A percentile compares a stretch with the other conserved stretches of the same genome.
Evolutionary conservation across 2,113 vertebrate species (phyloP).

Genomic region (Pyxicephalus adspersus): DNA sequence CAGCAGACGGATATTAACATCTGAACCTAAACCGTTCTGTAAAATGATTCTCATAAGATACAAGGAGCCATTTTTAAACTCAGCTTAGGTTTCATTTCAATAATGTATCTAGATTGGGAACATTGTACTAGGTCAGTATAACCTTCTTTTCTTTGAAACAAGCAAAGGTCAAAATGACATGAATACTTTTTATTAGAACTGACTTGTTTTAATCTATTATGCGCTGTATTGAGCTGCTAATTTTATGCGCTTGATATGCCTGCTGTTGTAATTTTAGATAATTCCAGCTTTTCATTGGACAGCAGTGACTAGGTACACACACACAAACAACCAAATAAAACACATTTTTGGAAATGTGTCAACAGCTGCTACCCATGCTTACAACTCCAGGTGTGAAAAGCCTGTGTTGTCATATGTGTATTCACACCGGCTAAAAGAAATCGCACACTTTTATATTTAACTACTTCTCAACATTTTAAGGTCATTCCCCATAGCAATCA

Average conservation of each 20-base stretch:
- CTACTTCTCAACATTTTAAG: background rate
- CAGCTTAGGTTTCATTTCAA: too few species aligned
- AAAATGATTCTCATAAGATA: too few species aligned
- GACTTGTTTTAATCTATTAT: background rate
- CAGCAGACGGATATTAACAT: too few species aligned
- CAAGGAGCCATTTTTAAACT: too few species aligned
- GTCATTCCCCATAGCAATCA: constrained; percentile 1
- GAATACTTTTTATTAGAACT: background rate
- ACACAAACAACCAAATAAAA: constrained; percentile 6
- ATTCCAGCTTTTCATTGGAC: constrained; percentile 1
- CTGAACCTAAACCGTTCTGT: too few species aligned
- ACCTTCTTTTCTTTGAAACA: too few species aligned
- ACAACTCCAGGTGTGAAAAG: constrained; percentile 15
- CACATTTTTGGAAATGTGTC: constrained; percentile 7
- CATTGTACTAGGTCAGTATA: too few species aligned
- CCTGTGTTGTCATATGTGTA: background rate
- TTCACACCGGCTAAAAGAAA: background rate
- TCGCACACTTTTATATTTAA: constrained; percentile 7
- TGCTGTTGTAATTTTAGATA: background rate
- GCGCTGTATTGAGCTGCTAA: background rate
- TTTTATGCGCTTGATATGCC: background rate
- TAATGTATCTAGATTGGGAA: too few species aligned
- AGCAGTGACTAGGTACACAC: background rate
- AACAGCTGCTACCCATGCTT: background rate
- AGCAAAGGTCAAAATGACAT: too few species aligned